Conservation (phyloP, 1,140 invertebrate genomes). For the Bombus balteatus region DNA sequence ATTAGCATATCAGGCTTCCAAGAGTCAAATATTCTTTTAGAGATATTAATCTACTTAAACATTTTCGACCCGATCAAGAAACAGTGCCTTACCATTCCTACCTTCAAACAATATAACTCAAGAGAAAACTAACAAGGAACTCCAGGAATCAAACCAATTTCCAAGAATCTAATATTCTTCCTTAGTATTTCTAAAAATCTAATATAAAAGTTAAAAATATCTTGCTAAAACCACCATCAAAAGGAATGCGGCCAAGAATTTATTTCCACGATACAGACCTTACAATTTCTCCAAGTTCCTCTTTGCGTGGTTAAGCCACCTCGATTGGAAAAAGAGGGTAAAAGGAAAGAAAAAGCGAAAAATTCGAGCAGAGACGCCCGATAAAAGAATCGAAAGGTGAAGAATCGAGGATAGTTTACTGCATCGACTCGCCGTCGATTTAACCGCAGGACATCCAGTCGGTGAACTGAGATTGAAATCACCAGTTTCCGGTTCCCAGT, state of each 20-base stretch:
- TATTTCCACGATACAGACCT: not conserved
- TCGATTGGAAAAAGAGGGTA: no score
- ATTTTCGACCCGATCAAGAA: not conserved
- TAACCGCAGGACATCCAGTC: conserved; percentile 25
- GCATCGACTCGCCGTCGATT: conserved; percentile 1
- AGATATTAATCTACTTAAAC: not conserved
- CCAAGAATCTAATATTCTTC: not conserved
- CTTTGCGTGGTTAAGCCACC: no score
- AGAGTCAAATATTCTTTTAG: not conserved
- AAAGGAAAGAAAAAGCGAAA: not conserved
- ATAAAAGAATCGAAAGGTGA: not conserved
- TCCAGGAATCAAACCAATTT: not conserved
- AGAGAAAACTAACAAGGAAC: not conserved
- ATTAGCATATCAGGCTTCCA: not conserved
- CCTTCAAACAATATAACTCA: not conserved
- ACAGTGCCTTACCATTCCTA: not conserved
- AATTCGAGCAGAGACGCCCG: not conserved
- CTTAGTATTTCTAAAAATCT: not conserved
- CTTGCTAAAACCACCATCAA: not conserved
- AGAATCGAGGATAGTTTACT: not conserved
- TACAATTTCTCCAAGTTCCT: not conserved
- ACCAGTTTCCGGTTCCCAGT: conserved; percentile 73
- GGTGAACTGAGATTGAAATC: conserved; percentile 70
- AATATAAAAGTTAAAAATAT: not conserved
- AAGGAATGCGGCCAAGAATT: not conserved